These are phyloP conservation scores for Corynorhinus townsendii DNA, from an alignment of 2,113 vertebrate species.

Conservation along the genomic window DNA sequence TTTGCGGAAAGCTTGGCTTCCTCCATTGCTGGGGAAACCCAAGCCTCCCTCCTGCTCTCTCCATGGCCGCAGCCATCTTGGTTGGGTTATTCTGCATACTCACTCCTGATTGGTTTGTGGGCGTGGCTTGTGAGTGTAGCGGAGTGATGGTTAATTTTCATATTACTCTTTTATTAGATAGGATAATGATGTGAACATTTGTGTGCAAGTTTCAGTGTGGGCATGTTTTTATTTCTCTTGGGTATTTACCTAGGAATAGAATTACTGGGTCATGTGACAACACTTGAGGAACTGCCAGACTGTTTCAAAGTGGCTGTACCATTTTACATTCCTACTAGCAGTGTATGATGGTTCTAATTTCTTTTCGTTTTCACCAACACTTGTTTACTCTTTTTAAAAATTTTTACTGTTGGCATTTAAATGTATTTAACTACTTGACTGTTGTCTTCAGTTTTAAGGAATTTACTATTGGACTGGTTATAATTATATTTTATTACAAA, in stretches of 20 bases:
- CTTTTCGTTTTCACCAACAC: background rate
- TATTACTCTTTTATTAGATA: too few species aligned
- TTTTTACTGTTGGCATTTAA: background rate
- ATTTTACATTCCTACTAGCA: background rate
- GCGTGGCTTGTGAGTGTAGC: too few species aligned
- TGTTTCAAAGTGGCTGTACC: background rate
- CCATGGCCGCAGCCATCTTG: too few species aligned
- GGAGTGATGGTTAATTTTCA: too few species aligned
- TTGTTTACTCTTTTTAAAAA: background rate
- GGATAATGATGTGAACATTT: background rate
- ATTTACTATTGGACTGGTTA: background rate
- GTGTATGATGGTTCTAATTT: background rate
- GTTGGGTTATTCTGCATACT: too few species aligned
- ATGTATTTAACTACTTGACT: background rate
- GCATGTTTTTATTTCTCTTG: background rate
- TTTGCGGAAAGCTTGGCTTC: too few species aligned
- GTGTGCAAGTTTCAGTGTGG: background rate
- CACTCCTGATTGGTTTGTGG: too few species aligned
- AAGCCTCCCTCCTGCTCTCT: too few species aligned
- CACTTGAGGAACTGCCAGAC: background rate
- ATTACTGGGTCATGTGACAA: background rate
- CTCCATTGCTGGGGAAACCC: too few species aligned
- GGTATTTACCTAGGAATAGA: background rate
- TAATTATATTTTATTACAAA: conserved; percentile 6
- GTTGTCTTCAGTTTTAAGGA: background rate